Percentiles rank a stretch among this genome's conserved stretches.
Conservation (phyloP, 2,797 vertebrate genomes). For the Botia almorhae region DNA sequence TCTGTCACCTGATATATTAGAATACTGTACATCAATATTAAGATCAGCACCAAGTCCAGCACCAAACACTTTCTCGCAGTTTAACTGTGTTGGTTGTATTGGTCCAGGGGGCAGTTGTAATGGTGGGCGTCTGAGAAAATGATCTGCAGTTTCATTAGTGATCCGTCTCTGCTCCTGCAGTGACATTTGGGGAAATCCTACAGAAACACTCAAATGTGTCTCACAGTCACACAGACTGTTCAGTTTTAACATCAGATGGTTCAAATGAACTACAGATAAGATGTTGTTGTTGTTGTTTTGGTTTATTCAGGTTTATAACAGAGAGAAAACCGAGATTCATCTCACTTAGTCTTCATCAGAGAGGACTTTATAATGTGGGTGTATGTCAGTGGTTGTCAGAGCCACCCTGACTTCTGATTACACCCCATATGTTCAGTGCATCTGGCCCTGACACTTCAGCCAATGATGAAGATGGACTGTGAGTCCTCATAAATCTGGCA, state of each 20-base stretch:
- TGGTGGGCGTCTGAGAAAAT: conserved; percentile 13
- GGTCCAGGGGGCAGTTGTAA: conserved; percentile 12
- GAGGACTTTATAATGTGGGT: conserved; percentile 17
- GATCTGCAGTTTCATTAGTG: conserved; percentile 40
- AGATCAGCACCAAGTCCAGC: too few relatives aligned
- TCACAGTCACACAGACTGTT: conserved; percentile 32
- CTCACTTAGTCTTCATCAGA: conserved; percentile 41
- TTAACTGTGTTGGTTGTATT: neutral
- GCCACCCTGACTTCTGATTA: conserved; percentile 49
- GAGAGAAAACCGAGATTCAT: neutral
- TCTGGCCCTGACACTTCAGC: conserved; percentile 36
- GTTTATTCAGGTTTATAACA: too few relatives aligned
- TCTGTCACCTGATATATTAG: too few relatives aligned
- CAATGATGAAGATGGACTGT: conserved; percentile 52
- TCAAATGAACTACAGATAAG: neutral
- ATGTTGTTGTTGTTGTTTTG: neutral
- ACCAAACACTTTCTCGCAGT: conserved; percentile 5
- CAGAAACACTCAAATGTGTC: conserved; percentile 28
- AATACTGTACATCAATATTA: too few relatives aligned
- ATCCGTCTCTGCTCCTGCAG: conserved; percentile 44
- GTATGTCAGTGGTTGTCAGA: conserved; percentile 50
- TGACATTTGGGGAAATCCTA: conserved; percentile 46
- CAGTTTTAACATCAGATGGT: conserved; percentile 39
- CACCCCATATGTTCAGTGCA: conserved; percentile 28
- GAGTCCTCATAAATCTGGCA: conserved; percentile 48